Base-by-base conservation (phyloP, 2,113 vertebrate genomes). In the Raphicerus campestris region DNA sequence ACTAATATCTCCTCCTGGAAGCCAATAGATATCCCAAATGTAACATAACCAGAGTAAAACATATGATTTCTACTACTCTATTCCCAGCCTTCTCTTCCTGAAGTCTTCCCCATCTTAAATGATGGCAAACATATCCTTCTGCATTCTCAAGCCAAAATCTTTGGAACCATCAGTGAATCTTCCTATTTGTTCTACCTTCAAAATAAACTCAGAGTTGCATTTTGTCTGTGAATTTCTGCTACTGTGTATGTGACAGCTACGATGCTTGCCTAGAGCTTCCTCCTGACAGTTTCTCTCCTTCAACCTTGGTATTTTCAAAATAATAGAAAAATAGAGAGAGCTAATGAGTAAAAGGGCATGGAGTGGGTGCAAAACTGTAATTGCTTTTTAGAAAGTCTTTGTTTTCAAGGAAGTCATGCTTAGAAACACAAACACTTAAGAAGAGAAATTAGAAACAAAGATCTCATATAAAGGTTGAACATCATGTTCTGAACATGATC, bases 281-380 rank as follows among this genome's bases (percentile, higher is more conserved):
- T 82, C n/a, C 70, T 66, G 32, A 39, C 30, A 85, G 10, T 63
- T 88, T 92, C 20, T 85, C 35, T 90, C 32, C 35, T 77, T 96
- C 80, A 55, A 42, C n/a, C 35, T 86, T 47, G 1, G n/a, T 87
- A 92, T 77, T 97, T 93, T 87, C 73, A 91, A 95, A 96, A 91
- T 89, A 95, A 66, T 30, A 83, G 55, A 39, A 45, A 89, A 56
- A 51, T 9, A 80, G n/a, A 89, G 56, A 60, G 75, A 70, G 16
- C 60, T 81, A 85, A 92, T 91, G 53, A 85, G 75, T 61, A 85
- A 88, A 89, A 93, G 78, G 83, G 20, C 28, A 89, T 22, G 6
- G 28, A 0, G 19, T 94, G 60, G 84, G 80, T 73, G 55, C 94
- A 87, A 83, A 87, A 87, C 63, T 87, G 32, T 89, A 75, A 92